phyloP scores from a whole-genome alignment of 2,113 vertebrate species.

The Todiramphus chloris region DNA sequence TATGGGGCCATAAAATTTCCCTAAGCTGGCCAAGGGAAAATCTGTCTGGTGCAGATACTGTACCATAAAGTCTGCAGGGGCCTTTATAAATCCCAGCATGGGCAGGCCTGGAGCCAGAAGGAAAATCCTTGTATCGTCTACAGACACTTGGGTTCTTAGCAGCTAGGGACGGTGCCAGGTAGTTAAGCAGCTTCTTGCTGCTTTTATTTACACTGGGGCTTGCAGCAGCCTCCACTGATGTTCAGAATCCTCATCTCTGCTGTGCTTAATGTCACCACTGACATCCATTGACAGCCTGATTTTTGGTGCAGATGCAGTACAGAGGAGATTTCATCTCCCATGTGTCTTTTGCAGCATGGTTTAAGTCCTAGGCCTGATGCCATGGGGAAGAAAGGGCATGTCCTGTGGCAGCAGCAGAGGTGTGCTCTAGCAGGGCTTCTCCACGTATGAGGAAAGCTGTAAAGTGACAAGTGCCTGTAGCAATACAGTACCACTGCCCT shows the following conservation, averaged over 20 bases:
- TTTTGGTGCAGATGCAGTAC: not conserved
- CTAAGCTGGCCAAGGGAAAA: not conserved
- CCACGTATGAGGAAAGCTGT: not conserved
- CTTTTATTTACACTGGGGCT: not conserved
- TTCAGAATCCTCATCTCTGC: not conserved
- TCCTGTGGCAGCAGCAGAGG: not conserved
- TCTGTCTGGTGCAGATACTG: not conserved
- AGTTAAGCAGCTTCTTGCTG: not conserved
- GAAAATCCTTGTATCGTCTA: not conserved
- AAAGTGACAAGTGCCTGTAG: not conserved
- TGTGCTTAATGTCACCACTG: not conserved
- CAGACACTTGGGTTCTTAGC: not conserved
- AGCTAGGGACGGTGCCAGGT: not conserved
- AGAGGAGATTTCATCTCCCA: not conserved
- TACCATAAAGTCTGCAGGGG: not conserved
- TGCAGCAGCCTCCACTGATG: not conserved
- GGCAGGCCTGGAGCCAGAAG: not conserved
- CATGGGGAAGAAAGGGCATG: not conserved
- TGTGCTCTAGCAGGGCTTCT: not conserved
- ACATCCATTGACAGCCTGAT: not conserved
- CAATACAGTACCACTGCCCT: not conserved
- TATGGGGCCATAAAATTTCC: slow-evolving; percentile 32
- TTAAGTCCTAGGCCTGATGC: not conserved
- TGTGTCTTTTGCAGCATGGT: not conserved
- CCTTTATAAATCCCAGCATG: not conserved